A percentile compares a stretch with the other conserved stretches of the same genome.
Conservation (phyloP, 2,888 invertebrate genomes). For the Cecidostiba fungosa region DNA sequence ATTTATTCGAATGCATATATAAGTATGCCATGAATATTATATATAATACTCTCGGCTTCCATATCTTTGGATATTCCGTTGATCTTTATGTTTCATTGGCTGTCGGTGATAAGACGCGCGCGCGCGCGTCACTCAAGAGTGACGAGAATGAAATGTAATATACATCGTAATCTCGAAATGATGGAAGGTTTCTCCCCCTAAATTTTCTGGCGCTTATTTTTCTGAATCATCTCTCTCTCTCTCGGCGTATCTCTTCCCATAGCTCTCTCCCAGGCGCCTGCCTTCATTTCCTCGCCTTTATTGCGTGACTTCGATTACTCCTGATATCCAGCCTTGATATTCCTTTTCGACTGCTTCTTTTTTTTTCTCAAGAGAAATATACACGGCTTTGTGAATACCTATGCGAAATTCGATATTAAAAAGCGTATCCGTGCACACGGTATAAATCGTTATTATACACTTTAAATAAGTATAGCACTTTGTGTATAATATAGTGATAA, state of each 20-base stretch:
- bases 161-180: conserved; percentile 51
- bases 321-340: not conserved
- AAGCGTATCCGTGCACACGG: not conserved
- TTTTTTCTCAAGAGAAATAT: not conserved
- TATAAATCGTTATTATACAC: not conserved
- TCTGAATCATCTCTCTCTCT: conserved; percentile 42
- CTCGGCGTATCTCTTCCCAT: conserved; percentile 32
- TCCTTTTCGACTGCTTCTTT: not conserved
- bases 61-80: not conserved
- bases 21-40: not conserved
- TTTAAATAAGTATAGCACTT: too few species aligned
- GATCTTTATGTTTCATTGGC: conserved; percentile 33
- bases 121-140: not conserved
- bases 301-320: conserved; percentile 42
- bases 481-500: not conserved
- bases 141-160: conserved; percentile 49
- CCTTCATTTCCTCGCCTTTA: conserved; percentile 51
- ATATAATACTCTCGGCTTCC: conserved; percentile 15
- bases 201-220: conserved; percentile 43
- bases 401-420: not conserved
- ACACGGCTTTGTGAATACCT: not conserved
- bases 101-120: conserved; percentile 27
- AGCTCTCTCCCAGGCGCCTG: conserved; percentile 2
- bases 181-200: conserved; percentile 40
- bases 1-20: not conserved